phyloP scores from a whole-genome alignment of 2,797 vertebrate genomes.

The Anguilla megastoma region DNA sequence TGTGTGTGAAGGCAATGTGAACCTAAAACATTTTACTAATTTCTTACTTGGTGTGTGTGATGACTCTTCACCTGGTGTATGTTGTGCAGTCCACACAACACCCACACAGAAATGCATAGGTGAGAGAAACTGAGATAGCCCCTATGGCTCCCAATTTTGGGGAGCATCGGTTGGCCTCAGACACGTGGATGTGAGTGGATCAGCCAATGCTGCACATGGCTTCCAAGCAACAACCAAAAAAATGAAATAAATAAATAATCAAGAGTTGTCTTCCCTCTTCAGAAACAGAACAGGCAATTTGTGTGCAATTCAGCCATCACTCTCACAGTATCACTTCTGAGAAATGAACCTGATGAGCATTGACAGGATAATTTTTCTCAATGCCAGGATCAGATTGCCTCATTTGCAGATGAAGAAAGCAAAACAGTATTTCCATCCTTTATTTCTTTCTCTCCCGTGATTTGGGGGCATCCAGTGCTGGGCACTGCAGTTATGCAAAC shows the following conservation, averaged over 20 bases:
- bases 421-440: not conserved
- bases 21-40: not conserved
- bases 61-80: not conserved
- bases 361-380: not conserved
- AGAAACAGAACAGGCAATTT: not conserved
- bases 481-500: not conserved
- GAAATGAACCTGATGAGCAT: not conserved
- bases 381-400: not conserved
- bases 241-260: not conserved
- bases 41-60: not conserved
- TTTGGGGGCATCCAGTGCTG: not conserved
- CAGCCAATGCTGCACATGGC: not conserved
- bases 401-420: not conserved
- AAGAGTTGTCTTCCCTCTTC: not conserved
- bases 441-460: not conserved
- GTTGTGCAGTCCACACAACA: no score
- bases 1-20: not conserved
- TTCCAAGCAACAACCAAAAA: not conserved
- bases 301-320: not conserved
- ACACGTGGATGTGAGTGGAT: not conserved
- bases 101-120: not conserved
- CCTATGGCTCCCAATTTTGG: not conserved
- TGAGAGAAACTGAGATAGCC: not conserved
- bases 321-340: not conserved
- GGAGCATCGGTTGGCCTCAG: constrained; percentile 14